These are phyloP conservation scores for Drosophila saltans DNA, from an alignment of 1,140 invertebrate genomes.

Conservation along the genomic window DNA sequence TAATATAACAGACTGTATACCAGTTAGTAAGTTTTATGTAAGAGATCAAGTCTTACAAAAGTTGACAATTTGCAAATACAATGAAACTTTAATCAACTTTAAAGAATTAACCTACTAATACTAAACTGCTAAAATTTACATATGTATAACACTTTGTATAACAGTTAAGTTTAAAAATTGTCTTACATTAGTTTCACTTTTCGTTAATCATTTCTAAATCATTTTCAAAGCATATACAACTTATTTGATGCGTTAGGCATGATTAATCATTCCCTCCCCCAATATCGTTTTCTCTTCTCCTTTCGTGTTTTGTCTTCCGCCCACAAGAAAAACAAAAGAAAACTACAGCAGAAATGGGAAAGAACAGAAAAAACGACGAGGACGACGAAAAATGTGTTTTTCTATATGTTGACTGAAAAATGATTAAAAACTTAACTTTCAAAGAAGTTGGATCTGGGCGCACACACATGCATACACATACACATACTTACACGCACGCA, in stretches of 20 bases:
- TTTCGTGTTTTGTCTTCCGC: neutral
- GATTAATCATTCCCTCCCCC: constrained; percentile 52
- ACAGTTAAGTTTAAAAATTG: neutral
- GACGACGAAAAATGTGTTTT: constrained; percentile 49
- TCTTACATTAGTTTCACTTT: too few species aligned
- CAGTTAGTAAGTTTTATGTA: too few species aligned
- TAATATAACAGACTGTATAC: too few species aligned
- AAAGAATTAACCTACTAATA: too few species aligned
- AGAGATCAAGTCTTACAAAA: too few species aligned
- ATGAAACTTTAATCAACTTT: too few species aligned
- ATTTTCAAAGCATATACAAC: constrained; percentile 50
- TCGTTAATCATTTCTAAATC: neutral
- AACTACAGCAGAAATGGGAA: constrained; percentile 37
- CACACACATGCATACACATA: neutral
- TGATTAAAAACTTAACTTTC: constrained; percentile 75
- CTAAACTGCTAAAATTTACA: too few species aligned
- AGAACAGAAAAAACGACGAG: constrained; percentile 30
- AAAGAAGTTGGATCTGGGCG: constrained; percentile 55
- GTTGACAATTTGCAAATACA: too few species aligned
- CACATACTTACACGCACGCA: neutral
- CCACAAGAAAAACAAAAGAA: constrained; percentile 26
- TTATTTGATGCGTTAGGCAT: constrained; percentile 64
- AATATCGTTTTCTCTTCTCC: neutral
- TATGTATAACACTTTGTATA: neutral
- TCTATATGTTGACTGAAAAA: constrained; percentile 65